Percentiles rank a stretch among this genome's conserved stretches.
phyloP scores from a whole-genome alignment of 1,140 invertebrate genomes.

The Chrysopa pallens region DNA sequence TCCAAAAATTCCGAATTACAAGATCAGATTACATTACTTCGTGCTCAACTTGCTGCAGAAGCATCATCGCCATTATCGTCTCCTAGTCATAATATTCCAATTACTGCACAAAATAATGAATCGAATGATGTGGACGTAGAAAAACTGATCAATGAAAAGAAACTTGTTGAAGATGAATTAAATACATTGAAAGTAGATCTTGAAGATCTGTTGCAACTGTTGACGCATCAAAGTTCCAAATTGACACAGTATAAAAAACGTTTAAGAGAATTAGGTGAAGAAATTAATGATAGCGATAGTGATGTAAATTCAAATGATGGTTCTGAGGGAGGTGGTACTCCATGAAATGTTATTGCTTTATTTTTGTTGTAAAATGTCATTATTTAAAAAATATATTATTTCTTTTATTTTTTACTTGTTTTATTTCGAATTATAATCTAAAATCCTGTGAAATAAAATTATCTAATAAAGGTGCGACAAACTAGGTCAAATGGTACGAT shows the following conservation, averaged over 20 bases:
- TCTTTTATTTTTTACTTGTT: no score
- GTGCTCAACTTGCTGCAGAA: conserved; percentile 43
- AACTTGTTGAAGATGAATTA: conserved; percentile 30
- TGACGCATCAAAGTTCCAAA: conserved; percentile 69
- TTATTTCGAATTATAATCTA: no score
- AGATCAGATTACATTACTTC: conserved; percentile 75
- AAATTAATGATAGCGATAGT: conserved; percentile 26
- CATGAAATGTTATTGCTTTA: not conserved
- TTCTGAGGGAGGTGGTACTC: not conserved
- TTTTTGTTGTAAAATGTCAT: not conserved
- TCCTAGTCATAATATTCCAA: conserved; percentile 1
- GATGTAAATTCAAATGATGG: not conserved
- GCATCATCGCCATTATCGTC: not conserved
- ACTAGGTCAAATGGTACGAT: no score
- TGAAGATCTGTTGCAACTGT: conserved; percentile 70
- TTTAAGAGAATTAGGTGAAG: conserved; percentile 48
- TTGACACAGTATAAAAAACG: conserved; percentile 49
- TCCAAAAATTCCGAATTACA: conserved; percentile 55
- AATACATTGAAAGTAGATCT: conserved; percentile 69
- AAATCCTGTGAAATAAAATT: no score
- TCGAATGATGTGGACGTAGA: conserved; percentile 9
- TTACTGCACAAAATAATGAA: not conserved
- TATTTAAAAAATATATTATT: no score
- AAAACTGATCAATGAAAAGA: conserved; percentile 12
- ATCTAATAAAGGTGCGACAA: no score